Evolutionary conservation across 1,140 invertebrate genomes (phyloP).

Genomic region (Anthonomus grandis): DNA sequence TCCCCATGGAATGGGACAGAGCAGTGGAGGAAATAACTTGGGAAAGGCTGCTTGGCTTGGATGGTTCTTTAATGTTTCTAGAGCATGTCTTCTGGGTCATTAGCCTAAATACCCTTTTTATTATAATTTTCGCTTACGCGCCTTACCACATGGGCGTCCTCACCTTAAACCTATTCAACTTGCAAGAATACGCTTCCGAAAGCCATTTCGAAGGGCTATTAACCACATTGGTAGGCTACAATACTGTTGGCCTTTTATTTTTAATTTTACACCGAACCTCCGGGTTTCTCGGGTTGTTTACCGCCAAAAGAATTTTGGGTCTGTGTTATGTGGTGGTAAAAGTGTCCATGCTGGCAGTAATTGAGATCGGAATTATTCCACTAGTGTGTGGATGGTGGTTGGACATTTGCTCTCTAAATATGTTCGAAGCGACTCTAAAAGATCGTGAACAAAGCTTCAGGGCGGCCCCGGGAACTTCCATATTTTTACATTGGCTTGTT

Average conservation of each 20-base stretch:
- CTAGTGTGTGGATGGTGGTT: slow-evolving; percentile 98
- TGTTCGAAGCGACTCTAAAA: slow-evolving; percentile 90
- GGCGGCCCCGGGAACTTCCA: slow-evolving; percentile 88
- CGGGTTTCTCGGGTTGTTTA: slow-evolving; percentile 70
- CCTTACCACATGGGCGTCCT: slow-evolving; percentile 94
- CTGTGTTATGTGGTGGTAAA: slow-evolving; percentile 98
- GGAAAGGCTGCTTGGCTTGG: slow-evolving; percentile 92
- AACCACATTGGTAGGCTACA: slow-evolving; percentile 91
- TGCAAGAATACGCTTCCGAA: slow-evolving; percentile 69
- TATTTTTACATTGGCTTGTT: slow-evolving; percentile 99
- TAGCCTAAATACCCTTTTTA: slow-evolving; percentile 94
- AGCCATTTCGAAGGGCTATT: slow-evolving; percentile 91
- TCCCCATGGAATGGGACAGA: slow-evolving; percentile 97
- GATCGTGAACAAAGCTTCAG: slow-evolving; percentile 85
- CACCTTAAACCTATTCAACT: slow-evolving; percentile 70
- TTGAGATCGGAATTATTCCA: slow-evolving; percentile 96
- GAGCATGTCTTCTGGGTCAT: slow-evolving; percentile 99
- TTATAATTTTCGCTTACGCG: slow-evolving; percentile 91
- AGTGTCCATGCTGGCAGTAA: slow-evolving; percentile 84
- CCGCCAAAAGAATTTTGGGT: slow-evolving; percentile 82
- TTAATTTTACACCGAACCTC: slow-evolving; percentile 80
- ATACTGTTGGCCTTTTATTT: slow-evolving; percentile 81
- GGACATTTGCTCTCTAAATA: slow-evolving; percentile 93
- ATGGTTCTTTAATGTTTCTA: slow-evolving; percentile 94
- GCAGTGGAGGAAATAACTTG: slow-evolving; percentile 97